These are phyloP conservation scores for Orthosia gothica DNA, from an alignment of 2,888 invertebrate species.

Conservation along the genomic window DNA sequence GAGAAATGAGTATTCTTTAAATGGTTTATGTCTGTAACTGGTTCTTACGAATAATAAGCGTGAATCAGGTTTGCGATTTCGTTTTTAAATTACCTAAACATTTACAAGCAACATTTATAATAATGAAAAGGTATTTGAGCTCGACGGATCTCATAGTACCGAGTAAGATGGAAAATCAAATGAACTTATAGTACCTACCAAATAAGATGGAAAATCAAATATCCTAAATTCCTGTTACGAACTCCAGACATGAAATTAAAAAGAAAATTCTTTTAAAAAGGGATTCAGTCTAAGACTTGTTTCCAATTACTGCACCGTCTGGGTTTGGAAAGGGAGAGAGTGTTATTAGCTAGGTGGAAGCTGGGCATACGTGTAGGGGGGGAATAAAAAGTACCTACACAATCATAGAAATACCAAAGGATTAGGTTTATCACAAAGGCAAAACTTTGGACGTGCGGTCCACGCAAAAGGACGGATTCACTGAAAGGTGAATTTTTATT, in stretches of 20 bases:
- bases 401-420: background rate
- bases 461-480: background rate
- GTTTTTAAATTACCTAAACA: background rate
- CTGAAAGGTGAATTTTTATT: background rate
- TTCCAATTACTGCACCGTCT: background rate
- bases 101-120: background rate
- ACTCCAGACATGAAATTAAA: background rate
- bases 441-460: background rate
- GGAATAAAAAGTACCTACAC: background rate
- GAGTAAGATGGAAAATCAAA: background rate
- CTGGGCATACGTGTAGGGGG: background rate
- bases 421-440: background rate
- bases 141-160: background rate
- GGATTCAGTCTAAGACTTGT: background rate
- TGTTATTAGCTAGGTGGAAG: background rate
- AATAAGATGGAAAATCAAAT: too few species aligned
- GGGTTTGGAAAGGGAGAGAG: background rate
- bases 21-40: background rate
- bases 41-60: background rate
- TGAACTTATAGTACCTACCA: too few species aligned
- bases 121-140: background rate
- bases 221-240: background rate
- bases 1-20: conserved; percentile 9
- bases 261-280: background rate
- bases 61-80: background rate